These are phyloP conservation scores for Esox lucius DNA, from an alignment of 2,797 vertebrate genomes.

Conservation along the genomic window DNA sequence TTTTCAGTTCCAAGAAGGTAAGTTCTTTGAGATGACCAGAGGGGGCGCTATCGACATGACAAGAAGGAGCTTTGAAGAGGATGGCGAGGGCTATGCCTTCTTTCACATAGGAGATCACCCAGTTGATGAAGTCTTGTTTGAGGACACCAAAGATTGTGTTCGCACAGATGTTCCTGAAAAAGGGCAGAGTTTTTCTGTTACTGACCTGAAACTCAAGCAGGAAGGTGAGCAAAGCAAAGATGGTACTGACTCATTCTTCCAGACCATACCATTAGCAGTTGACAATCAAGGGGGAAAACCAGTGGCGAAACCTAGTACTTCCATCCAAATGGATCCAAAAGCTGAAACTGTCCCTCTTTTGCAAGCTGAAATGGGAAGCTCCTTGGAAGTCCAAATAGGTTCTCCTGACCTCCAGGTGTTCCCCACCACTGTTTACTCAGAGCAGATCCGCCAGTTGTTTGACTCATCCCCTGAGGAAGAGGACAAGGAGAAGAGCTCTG, in stretches of 20 bases:
- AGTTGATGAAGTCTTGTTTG: slow-evolving; percentile 49
- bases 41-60: slow-evolving; percentile 98
- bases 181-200: slow-evolving; percentile 18
- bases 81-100: slow-evolving; percentile 81
- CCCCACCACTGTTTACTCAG: slow-evolving; percentile 67
- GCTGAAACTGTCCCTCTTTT: slow-evolving; percentile 21
- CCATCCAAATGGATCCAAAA: slow-evolving; percentile 19
- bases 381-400: slow-evolving; percentile 63
- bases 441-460: slow-evolving; percentile 76
- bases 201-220: slow-evolving; percentile 27
- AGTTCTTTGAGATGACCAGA: slow-evolving; percentile 98
- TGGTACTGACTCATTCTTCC: slow-evolving; percentile 4
- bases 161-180: slow-evolving; percentile 19
- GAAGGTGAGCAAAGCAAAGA: not conserved
- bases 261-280: slow-evolving; percentile 20
- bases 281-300: slow-evolving; percentile 21
- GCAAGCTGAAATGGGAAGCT: slow-evolving; percentile 32
- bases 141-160: slow-evolving; percentile 27
- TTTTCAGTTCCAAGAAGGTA: slow-evolving; percentile 96
- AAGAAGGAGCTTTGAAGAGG: slow-evolving; percentile 84
- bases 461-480: slow-evolving; percentile 89
- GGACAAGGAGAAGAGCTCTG: slow-evolving; percentile 71
- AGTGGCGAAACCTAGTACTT: slow-evolving; percentile 36
- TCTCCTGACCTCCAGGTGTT: slow-evolving; percentile 76
- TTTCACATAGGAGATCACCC: slow-evolving; percentile 81